Conservation (phyloP, 2,888 invertebrate genomes). For the Aleiodes testaceus region DNA sequence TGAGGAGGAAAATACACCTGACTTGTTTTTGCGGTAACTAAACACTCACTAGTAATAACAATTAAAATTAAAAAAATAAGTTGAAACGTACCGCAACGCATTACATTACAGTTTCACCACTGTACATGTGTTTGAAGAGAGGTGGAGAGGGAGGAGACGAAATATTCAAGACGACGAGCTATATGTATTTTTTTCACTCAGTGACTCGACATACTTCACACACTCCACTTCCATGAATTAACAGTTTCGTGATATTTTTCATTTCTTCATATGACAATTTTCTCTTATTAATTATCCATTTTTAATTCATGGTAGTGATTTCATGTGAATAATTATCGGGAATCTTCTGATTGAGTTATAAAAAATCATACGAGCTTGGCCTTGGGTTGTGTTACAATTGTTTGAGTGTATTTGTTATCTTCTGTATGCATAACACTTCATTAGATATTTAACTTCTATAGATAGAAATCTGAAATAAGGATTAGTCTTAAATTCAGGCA, state of each 20-base stretch:
- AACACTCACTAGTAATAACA: neutral
- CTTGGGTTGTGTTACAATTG: neutral
- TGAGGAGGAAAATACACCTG: neutral
- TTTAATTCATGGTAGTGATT: neutral
- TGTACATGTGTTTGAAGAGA: constrained; percentile 9
- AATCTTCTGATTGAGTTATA: neutral
- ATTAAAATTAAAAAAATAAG: neutral
- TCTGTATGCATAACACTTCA: too few species aligned
- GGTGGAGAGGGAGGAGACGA: constrained; percentile 22
- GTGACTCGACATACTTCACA: constrained; percentile 50
- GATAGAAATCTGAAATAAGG: too few species aligned
- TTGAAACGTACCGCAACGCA: neutral
- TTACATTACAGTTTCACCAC: constrained; percentile 15
- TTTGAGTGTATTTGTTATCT: too few species aligned
- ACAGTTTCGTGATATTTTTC: constrained; percentile 7
- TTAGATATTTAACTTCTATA: too few species aligned
- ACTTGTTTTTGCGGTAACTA: neutral
- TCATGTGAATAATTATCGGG: neutral
- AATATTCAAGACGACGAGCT: constrained; percentile 21
- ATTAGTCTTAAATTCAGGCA: too few species aligned
- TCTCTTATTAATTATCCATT: neutral
- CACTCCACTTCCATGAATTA: constrained; percentile 28
- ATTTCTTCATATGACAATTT: neutral
- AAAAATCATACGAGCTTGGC: constrained; percentile 2
- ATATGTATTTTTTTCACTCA: constrained; percentile 50